Conservation (phyloP, 2,113 vertebrate genomes). For the Pseudopodoces humilis region DNA sequence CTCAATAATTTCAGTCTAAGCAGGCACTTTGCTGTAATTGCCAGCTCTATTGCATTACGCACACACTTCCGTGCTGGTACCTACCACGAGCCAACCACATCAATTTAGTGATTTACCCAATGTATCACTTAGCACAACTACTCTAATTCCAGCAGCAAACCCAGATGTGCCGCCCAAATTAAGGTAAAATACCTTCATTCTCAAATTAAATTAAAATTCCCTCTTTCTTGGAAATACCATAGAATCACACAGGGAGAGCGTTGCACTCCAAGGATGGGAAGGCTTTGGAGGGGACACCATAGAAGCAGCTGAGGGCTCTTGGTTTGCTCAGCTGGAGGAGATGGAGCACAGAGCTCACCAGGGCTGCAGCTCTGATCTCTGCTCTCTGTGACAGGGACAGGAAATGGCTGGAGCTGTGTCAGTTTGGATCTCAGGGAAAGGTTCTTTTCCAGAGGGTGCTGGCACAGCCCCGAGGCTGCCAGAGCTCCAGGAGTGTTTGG, state of each 20-base stretch:
- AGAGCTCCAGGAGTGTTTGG: not conserved
- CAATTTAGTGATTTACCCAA: not conserved
- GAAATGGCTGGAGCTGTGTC: accelerated
- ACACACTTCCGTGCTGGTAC: not conserved
- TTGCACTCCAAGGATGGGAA: not conserved
- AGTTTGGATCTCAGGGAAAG: accelerated
- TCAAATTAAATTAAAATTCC: not conserved
- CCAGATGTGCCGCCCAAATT: not conserved
- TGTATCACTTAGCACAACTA: not conserved
- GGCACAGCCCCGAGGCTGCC: not conserved
- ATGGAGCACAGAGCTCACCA: not conserved
- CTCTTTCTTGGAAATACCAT: not conserved
- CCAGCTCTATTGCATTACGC: not conserved
- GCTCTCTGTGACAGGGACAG: not conserved
- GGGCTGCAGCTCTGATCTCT: not conserved
- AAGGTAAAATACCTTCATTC: not conserved
- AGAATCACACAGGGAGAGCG: not conserved
- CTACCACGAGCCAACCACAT: not conserved
- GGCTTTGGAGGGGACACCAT: accelerated
- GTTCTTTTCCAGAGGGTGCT: not conserved
- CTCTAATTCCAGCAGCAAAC: not conserved
- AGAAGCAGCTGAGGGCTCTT: not conserved
- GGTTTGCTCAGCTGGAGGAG: not conserved
- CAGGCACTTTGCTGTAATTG: slow-evolving; percentile 43
- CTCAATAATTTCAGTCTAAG: slow-evolving; percentile 23